These are phyloP conservation scores for Tachycineta bicolor DNA, from an alignment of 2,113 vertebrate genomes.

Conservation along the genomic window DNA sequence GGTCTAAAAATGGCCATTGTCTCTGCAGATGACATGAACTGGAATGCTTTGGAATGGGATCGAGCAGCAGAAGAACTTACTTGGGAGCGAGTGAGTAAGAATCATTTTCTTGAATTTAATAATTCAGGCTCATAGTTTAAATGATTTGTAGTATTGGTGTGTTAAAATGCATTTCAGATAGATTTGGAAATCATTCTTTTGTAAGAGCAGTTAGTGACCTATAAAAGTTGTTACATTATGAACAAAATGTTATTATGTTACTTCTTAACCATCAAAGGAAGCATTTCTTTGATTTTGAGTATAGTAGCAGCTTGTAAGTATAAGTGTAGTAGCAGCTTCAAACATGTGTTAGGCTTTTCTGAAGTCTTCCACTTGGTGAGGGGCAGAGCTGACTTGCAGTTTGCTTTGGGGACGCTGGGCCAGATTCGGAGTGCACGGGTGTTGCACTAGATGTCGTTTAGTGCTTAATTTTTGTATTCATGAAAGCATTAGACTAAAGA, in stretches of 20 bases:
- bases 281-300: not conserved
- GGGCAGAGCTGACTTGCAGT: not conserved
- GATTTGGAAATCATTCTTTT: not conserved
- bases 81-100: constrained; percentile 89
- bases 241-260: not conserved
- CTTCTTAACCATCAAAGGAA: not conserved
- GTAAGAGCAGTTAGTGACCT: not conserved
- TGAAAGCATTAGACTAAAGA: not conserved
- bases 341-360: not conserved
- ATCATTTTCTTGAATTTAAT: not conserved
- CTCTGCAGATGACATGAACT: constrained; percentile 92
- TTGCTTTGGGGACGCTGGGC: not conserved
- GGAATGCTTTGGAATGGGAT: constrained; percentile 97
- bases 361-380: not conserved
- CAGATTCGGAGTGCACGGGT: not conserved
- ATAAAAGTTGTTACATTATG: not conserved
- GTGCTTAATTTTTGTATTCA: not conserved
- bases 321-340: not conserved
- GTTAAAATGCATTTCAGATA: not conserved
- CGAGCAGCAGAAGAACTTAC: constrained; percentile 95
- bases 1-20: constrained; percentile 1
- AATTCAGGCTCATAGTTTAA: not conserved
- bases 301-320: not conserved
- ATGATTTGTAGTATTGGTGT: not conserved
- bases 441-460: not conserved